phyloP scores from a whole-genome alignment of 2,113 vertebrate genomes.

The Aphyosemion australe region DNA sequence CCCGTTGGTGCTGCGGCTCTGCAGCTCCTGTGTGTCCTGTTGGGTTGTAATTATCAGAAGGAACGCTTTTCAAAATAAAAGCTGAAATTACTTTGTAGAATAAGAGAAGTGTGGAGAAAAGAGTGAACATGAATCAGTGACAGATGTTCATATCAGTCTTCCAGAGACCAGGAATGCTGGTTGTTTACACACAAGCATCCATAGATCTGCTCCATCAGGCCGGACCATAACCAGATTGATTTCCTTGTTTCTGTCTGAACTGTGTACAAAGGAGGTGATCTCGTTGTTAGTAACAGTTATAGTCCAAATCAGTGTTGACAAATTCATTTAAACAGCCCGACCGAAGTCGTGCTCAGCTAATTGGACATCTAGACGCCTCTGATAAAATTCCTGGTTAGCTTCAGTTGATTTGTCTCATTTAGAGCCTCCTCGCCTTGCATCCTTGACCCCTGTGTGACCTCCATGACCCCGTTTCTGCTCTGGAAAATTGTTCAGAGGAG shows the following conservation, averaged over 20 bases:
- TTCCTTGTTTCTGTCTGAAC: conserved; percentile 8
- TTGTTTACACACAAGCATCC: no score
- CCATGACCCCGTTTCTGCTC: conserved; percentile 46
- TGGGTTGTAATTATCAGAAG: background rate
- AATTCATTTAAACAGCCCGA: conserved; percentile 86
- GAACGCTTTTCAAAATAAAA: no score
- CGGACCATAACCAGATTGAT: background rate
- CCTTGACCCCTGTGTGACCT: conserved; percentile 67
- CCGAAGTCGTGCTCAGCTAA: conserved; percentile 86
- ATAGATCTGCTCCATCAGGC: no score
- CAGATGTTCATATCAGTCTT: background rate
- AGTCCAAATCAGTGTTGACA: conserved; percentile 88
- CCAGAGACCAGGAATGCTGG: background rate
- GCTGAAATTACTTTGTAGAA: no score
- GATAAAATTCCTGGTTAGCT: conserved; percentile 84
- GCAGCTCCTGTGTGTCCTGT: no score
- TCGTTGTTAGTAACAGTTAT: conserved; percentile 66
- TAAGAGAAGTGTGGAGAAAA: no score
- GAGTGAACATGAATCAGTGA: no score
- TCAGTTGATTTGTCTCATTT: conserved; percentile 63
- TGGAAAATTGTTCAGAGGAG: conserved; percentile 42
- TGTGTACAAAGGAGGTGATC: conserved; percentile 21
- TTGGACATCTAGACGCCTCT: conserved; percentile 84
- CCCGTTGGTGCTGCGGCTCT: no score
- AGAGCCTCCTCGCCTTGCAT: conserved; percentile 64